Evolutionary conservation across 2,888 invertebrate species (phyloP).

Genomic region (Apodemia hepburni): DNA sequence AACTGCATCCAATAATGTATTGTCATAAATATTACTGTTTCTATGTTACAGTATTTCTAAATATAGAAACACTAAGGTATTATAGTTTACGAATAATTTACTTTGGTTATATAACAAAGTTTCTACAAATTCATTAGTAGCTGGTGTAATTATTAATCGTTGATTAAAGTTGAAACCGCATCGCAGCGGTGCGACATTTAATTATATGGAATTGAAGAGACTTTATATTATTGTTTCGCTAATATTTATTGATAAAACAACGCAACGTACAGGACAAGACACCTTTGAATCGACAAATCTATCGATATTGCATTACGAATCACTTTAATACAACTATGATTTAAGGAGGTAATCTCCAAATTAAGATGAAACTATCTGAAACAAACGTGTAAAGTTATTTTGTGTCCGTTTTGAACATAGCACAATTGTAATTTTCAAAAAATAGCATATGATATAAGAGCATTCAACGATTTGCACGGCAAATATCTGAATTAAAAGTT

Average conservation of each 20-base stretch:
- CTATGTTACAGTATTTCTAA: neutral
- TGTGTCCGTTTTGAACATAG: neutral
- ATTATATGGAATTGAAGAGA: too few relatives aligned
- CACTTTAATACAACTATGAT: too few relatives aligned
- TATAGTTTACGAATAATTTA: too few relatives aligned
- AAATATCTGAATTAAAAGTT: neutral
- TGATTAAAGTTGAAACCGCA: too few relatives aligned
- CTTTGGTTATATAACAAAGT: neutral
- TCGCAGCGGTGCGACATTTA: too few relatives aligned
- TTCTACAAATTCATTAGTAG: neutral
- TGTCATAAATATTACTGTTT: neutral
- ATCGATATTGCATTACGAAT: too few relatives aligned
- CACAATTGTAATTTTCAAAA: constrained; percentile 5
- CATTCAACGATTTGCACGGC: neutral
- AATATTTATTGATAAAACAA: too few relatives aligned
- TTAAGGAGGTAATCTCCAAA: too few relatives aligned
- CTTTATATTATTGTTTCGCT: too few relatives aligned
- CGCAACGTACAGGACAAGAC: too few relatives aligned
- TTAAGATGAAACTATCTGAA: neutral
- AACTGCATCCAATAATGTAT: neutral
- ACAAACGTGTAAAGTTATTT: constrained; percentile 4
- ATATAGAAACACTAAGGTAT: too few relatives aligned
- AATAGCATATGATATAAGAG: neutral
- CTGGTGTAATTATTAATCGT: neutral
- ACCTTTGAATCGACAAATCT: too few relatives aligned